These are phyloP conservation scores for Orchesellides sinensis DNA, from an alignment of 2,888 invertebrate species.

Conservation along the genomic window DNA sequence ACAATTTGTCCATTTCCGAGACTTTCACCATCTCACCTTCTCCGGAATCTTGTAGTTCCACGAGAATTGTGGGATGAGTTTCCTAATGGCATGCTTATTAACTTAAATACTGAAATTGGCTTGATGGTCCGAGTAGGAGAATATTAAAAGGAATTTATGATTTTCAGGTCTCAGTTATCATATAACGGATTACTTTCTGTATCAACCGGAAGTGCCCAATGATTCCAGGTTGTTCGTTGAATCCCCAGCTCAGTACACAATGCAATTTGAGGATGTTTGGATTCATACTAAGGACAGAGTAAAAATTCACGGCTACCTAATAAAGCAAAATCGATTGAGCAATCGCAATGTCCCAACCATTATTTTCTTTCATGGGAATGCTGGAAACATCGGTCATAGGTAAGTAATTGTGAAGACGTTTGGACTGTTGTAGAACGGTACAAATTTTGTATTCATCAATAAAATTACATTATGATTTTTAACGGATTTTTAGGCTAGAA, in stretches of 20 bases:
- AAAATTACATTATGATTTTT: no score
- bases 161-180: constrained; percentile 71
- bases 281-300: constrained; percentile 87
- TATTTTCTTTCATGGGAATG: constrained; percentile 96
- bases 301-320: constrained; percentile 88
- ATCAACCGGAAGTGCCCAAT: constrained; percentile 80
- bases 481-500: constrained; percentile 84
- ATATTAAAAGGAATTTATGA: no score
- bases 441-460: no score
- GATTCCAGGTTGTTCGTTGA: constrained; percentile 93
- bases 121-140: no score
- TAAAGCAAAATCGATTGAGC: constrained; percentile 84
- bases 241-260: constrained; percentile 89
- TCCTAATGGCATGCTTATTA: constrained; percentile 61
- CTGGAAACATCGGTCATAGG: constrained; percentile 97
- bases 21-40: not conserved
- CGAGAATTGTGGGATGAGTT: constrained; percentile 53
- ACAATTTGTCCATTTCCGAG: constrained; percentile 26
- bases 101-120: no score
- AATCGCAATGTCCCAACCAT: constrained; percentile 87
- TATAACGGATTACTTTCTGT: constrained; percentile 71
- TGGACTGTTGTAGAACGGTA: no score
- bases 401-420: constrained; percentile 75
- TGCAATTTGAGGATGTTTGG: constrained; percentile 91
- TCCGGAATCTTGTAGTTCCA: constrained; percentile 59